phyloP scores from a whole-genome alignment of 2,113 vertebrate species.

The Tetraodon nigroviridis region DNA sequence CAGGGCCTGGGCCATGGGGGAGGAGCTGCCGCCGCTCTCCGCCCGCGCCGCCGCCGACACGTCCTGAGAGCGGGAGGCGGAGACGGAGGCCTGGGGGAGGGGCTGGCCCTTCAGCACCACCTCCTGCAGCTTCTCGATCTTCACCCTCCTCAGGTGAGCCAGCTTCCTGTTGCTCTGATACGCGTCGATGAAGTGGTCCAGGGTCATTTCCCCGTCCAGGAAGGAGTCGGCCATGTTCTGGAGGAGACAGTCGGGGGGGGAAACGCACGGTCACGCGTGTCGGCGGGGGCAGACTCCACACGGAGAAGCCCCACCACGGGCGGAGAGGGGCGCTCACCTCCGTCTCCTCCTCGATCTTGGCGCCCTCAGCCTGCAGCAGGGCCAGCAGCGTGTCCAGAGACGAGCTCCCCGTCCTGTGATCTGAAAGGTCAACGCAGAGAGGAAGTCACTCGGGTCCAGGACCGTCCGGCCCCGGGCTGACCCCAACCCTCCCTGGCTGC shows the following conservation, averaged over 20 bases:
- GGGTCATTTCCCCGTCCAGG: conserved; percentile 83
- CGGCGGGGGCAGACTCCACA: too few species aligned
- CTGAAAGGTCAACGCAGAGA: conserved; percentile 62
- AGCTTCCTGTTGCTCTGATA: conserved; percentile 91
- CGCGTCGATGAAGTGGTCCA: conserved; percentile 87
- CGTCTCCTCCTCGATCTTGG: conserved; percentile 96
- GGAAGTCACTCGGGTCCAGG: background rate
- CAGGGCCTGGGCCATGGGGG: conserved; percentile 74
- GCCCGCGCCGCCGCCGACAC: conserved; percentile 28
- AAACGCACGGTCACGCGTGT: too few species aligned
- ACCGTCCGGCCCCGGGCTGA: too few species aligned
- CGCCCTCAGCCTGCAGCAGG: conserved; percentile 91
- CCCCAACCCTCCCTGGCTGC: too few species aligned
- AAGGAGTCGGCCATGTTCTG: conserved; percentile 97
- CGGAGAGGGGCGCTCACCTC: conserved; percentile 91
- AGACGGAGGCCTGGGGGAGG: conserved; percentile 59
- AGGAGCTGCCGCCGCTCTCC: conserved; percentile 55
- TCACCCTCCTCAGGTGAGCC: conserved; percentile 88
- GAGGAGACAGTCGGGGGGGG: conserved; percentile 1
- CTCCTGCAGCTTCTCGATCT: conserved; percentile 97
- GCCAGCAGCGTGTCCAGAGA: conserved; percentile 91
- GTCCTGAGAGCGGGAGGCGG: conserved; percentile 60
- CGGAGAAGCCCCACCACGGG: too few species aligned
- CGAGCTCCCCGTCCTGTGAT: conserved; percentile 81
- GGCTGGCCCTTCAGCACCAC: conserved; percentile 87